Base-by-base conservation (phyloP, 2,113 vertebrate species). In the Macaca mulatta region DNA sequence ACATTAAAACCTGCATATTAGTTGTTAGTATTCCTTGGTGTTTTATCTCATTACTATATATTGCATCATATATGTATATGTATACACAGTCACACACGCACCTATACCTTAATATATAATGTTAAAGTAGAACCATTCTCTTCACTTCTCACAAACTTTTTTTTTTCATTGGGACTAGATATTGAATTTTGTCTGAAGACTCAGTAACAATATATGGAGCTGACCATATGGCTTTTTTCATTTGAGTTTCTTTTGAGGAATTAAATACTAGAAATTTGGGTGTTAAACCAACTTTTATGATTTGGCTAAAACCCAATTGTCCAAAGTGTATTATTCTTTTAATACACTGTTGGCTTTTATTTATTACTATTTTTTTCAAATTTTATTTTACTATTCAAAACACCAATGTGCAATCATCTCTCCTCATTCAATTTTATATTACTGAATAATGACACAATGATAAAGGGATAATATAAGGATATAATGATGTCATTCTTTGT, bases 291-390 rank as follows among this genome's bases (percentile, higher is more conserved):
- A 27, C 9, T 16, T 79, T 90, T 88, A 75, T 35, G 22, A 90
- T 1, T 85, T 80, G 30, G 22, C 50, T 89, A 89, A 93, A 94
- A 90, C 43, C 20, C 43, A 81, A 1, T 6, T 72, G 20, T 13
- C 16, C 14, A 70, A n/a, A 25, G 20, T 23, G n/a, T 69, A 64
- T 48, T 94, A 61, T 50, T 57, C 12, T 69, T 89, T 94, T 75
- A 94, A 67, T 25, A 83, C 45, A 83, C 7, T 30, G 6, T 22
- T 78, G 50, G 69, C 7, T 84, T 84, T 52, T 96, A 18, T 40
- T 90, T 79, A n/a, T 70, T 90, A 90, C 87, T 79, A 83, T 80
- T 86, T 92, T 89, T 93, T 93, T 14, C 81, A 93, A n/a, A 77
- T 59, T 74, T 69, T 61, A 86, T 83, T 70, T 57, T 59, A 87